Base-by-base conservation (phyloP, 2,888 invertebrate genomes). In the Adela reaumurella region DNA sequence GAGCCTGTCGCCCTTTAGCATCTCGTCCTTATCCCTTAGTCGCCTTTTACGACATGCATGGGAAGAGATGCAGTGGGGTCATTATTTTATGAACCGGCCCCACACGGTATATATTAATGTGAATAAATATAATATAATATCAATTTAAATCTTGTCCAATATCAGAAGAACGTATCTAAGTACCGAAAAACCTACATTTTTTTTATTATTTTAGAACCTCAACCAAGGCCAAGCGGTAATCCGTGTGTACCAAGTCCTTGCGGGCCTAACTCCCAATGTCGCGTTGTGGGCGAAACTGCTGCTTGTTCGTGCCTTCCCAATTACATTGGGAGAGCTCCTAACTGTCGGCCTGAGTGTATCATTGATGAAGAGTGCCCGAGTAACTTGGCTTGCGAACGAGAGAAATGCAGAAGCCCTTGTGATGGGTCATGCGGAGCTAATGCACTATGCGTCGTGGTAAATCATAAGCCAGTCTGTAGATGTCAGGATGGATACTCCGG, bases 261-360 rank as follows among this genome's bases (percentile, higher is more conserved):
- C 65, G 93, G 93, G 49, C 86, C 89, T 18, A 88, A 92, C 67
- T 90, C 92, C 20, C 87, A 90, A 69, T 94, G 94, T 70, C 85
- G 88, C 57, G 81, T 86, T 47, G 82, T 89, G 53, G 88, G 89
- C 55, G 86, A 86, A 59, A 87, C 86, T 56, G 85, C 91, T 18
- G 89, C 89, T 43, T 93, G 93, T 64, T 90, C 91, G 51, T 93
- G 92, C 65, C 72, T 87, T 58, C 81, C 85, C 46, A 87, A 88
- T 62, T 92, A 89, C 64, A 81, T 91, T 50, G 94, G 94, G 46
- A 83, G 91, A 60, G 84, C 94, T 43, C 92, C 92, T 41, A 90
- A 90, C 66, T 94, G 93, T 63, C 83, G 92, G 45, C 92, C 92
- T 19, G 91, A 92, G 80, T 93, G 93, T 70, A 84, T 88, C 43